phyloP scores from a whole-genome alignment of 30 jellyfish, hydroid and myxozoan species.

The Turritopsis dohrnii region DNA sequence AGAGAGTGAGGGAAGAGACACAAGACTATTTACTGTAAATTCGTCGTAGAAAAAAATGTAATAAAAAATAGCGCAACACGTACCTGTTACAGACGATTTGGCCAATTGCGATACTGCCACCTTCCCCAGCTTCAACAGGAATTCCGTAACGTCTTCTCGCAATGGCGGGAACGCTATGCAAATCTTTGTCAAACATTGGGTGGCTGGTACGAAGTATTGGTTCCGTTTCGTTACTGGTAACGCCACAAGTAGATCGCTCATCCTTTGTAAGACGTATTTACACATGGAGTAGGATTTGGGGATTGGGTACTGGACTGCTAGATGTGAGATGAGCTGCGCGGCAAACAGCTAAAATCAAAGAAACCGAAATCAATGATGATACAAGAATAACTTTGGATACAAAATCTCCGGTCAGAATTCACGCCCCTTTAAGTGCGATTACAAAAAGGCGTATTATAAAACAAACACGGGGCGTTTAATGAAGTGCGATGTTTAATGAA shows the following conservation, averaged over 20 bases:
- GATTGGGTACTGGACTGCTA: constrained; percentile 81
- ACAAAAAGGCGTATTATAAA: no score
- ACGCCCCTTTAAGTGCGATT: no score
- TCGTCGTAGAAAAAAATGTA: no score
- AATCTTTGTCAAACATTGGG: constrained; percentile 56
- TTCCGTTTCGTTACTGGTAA: constrained; percentile 71
- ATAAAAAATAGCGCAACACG: background rate
- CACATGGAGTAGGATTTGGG: constrained; percentile 77
- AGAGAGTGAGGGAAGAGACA: no score
- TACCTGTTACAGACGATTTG: constrained; percentile 52
- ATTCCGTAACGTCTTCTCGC: constrained; percentile 55
- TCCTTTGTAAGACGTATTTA: constrained; percentile 51
- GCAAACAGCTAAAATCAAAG: constrained; percentile 69
- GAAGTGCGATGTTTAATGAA: no score
- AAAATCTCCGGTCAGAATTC: no score
- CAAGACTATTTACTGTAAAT: no score
- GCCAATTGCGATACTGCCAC: constrained; percentile 50
- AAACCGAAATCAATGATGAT: background rate
- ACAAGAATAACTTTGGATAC: no score
- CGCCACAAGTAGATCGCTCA: constrained; percentile 65
- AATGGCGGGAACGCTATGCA: constrained; percentile 93
- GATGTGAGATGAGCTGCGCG: constrained; percentile 63
- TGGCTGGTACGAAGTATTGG: constrained; percentile 63
- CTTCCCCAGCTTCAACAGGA: constrained; percentile 60
- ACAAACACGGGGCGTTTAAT: no score